Evolutionary conservation across 2,113 vertebrate genomes (phyloP).

Genomic region (Desmodus rotundus): DNA sequence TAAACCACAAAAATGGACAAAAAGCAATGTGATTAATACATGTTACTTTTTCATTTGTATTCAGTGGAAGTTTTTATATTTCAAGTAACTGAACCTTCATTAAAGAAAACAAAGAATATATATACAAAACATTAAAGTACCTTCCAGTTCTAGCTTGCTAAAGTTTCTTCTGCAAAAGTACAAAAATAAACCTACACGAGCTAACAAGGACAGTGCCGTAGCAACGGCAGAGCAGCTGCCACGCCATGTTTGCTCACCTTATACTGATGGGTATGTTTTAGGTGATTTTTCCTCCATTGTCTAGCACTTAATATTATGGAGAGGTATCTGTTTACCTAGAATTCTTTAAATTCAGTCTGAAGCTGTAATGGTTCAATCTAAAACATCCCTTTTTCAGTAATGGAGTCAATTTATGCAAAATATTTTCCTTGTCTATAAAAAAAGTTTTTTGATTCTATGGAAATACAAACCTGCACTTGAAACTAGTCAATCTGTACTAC

Average conservation of each 20-base stretch:
- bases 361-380: slow-evolving; percentile 38
- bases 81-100: slow-evolving; percentile 72
- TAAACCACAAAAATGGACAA: slow-evolving; percentile 67
- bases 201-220: slow-evolving; percentile 58
- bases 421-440: slow-evolving; percentile 35
- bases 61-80: slow-evolving; percentile 55
- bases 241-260: slow-evolving; percentile 60
- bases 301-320: slow-evolving; percentile 38
- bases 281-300: slow-evolving; percentile 12
- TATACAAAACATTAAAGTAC: slow-evolving; percentile 72
- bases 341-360: slow-evolving; percentile 52
- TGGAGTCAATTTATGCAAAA: slow-evolving; percentile 16
- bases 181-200: slow-evolving; percentile 67
- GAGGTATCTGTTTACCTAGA: slow-evolving; percentile 31
- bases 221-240: slow-evolving; percentile 55
- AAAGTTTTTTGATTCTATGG: slow-evolving; percentile 18
- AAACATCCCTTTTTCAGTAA: background rate
- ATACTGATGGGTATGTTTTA: background rate
- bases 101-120: slow-evolving; percentile 54
- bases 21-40: slow-evolving; percentile 63
- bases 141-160: slow-evolving; percentile 72
- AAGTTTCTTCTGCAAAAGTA: slow-evolving; percentile 68
- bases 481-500: slow-evolving; percentile 36
- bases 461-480: slow-evolving; percentile 36
- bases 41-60: slow-evolving; percentile 49